These are phyloP conservation scores for Takifugu flavidus DNA, from an alignment of 2,113 vertebrate genomes.

Conservation along the genomic window DNA sequence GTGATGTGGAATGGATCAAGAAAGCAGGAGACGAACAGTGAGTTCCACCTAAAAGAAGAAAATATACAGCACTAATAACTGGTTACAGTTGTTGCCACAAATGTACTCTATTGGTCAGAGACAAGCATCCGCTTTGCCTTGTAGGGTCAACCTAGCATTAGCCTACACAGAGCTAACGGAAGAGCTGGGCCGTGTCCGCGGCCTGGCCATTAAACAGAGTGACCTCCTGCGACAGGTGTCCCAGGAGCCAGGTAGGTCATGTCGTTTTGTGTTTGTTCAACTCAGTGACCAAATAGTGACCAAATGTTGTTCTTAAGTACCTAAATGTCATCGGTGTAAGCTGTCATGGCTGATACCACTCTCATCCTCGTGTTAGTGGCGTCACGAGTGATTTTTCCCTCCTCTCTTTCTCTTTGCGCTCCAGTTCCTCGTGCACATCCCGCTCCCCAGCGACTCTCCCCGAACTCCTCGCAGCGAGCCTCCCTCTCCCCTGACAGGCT, in stretches of 20 bases:
- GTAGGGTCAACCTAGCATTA: conserved; percentile 86
- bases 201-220: conserved; percentile 79
- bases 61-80: background rate
- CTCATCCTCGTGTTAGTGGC: too few relatives aligned
- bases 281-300: too few relatives aligned
- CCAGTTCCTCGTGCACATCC: conserved; percentile 25
- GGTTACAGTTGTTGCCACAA: too few relatives aligned
- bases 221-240: conserved; percentile 79
- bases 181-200: conserved; percentile 80
- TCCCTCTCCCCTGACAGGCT: conserved; percentile 57
- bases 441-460: conserved; percentile 39
- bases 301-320: too few relatives aligned
- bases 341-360: too few relatives aligned
- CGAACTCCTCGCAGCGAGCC: conserved; percentile 62
- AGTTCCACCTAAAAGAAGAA: conserved; percentile 55
- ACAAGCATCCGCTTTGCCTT: background rate
- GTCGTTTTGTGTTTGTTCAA: too few relatives aligned
- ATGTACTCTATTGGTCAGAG: background rate
- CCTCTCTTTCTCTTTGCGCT: conserved; percentile 1
- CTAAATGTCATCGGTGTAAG: too few relatives aligned
- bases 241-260: conserved; percentile 70
- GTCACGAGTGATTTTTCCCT: background rate
- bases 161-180: conserved; percentile 90
- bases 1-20: conserved; percentile 87
- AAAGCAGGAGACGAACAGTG: conserved; percentile 90